phyloP scores from a whole-genome alignment of 1,140 invertebrate genomes.

The Adelges cooleyi region DNA sequence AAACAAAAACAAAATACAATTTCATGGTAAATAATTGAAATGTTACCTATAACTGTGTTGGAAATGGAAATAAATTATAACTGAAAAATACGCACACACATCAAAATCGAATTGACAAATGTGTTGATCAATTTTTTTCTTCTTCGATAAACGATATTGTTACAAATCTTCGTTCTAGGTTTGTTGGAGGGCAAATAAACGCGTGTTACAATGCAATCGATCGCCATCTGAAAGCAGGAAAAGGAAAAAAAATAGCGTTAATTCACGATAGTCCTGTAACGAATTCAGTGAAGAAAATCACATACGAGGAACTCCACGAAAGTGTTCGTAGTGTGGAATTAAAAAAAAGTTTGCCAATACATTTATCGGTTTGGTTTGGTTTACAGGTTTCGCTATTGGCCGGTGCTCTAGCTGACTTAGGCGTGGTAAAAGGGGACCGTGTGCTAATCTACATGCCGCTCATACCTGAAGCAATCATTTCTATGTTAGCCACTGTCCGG shows the following conservation, averaged over 20 bases:
- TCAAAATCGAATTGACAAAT: background rate
- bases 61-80: no score
- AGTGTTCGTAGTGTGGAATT: constrained; percentile 44
- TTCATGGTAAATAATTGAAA: no score
- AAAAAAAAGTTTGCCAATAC: no score
- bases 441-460: constrained; percentile 87
- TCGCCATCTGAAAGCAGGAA: constrained; percentile 67
- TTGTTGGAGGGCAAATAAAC: constrained; percentile 78
- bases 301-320: constrained; percentile 67
- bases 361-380: background rate
- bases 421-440: constrained; percentile 61
- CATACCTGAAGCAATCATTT: constrained; percentile 72
- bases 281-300: constrained; percentile 57
- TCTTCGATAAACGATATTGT: background rate
- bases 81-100: no score
- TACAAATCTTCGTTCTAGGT: constrained; percentile 44
- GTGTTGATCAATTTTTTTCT: background rate
- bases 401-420: constrained; percentile 56
- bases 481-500: constrained; percentile 70
- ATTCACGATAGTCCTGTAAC: constrained; percentile 85
- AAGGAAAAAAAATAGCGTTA: constrained; percentile 64
- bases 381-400: constrained; percentile 60
- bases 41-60: no score
- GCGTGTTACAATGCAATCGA: constrained; percentile 89
- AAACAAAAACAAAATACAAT: no score